Base-by-base conservation (phyloP, 1,140 invertebrate genomes). In the Eumeta japonica region DNA sequence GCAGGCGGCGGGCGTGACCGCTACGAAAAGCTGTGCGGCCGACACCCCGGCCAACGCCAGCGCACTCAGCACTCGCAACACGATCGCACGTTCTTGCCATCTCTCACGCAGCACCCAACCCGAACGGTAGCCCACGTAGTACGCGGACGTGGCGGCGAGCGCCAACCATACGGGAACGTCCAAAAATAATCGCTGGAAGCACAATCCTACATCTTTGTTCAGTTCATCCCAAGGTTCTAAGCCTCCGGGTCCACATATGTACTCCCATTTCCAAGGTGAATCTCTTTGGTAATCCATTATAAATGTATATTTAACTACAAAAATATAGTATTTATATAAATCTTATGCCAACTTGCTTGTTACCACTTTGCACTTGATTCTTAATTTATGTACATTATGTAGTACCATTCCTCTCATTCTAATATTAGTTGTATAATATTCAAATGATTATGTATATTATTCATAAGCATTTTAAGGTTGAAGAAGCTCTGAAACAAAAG, bases 191-290 rank as follows among this genome's bases (percentile, higher is more conserved):
- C 89, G 81, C 62, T 91, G 87, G 58, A 92, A 92, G 62, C 91
- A 94, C 29, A 83, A 68, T 45, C 87, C 82, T 48, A 92, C 77
- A 64, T 91, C 87, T 51, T 83, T 81, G 4, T 77, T 79, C n/a
- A 72, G 56, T 11, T 79, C 63, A 56, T 85, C 81, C 76, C 86
- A 84, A 1, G 84, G 76, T 35, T 77, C 72, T 17, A 89, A 67
- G 9, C 80, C 83, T 13, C 75, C 75, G 11, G 81, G 75, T 5
- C 84, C 85, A 64, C 88, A 90, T 43, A 89, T 80, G 43, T 85
- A 79, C 28, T 81, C 81, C 87, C 86, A 89, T 47, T 83, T 81
- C 85, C 85, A 88, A n/a, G n/a, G n/a, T n/a, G n/a, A n/a, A n/a
- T n/a, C n/a, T n/a, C n/a, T n/a, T n/a, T n/a, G n/a, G n/a, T n/a